These are phyloP conservation scores for Pollimyrus isidori DNA, from an alignment of 2,113 vertebrate species.

Conservation along the genomic window DNA sequence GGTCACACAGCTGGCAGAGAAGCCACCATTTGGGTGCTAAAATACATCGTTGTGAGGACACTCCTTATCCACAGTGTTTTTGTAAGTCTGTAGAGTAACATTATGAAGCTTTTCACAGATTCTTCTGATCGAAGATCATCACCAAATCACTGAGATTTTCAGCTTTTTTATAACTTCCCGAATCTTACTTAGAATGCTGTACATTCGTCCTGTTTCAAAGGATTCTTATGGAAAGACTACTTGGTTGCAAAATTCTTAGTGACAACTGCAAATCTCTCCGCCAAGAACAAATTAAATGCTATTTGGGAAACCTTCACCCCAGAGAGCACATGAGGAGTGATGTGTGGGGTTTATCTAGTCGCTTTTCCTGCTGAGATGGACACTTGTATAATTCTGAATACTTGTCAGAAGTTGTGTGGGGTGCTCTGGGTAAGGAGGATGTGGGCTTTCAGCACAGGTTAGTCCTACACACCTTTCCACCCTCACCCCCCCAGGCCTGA, in stretches of 20 bases:
- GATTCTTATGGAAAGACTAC: not conserved
- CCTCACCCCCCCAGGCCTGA: not conserved
- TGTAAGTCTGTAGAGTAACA: not conserved
- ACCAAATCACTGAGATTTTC: not conserved
- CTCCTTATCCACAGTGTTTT: not conserved
- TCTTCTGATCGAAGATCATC: not conserved
- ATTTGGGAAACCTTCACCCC: not conserved
- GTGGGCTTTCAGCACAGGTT: not conserved
- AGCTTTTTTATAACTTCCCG: not conserved
- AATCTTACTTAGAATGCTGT: not conserved
- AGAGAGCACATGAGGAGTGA: not conserved
- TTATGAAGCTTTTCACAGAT: not conserved
- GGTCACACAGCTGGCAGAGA: not conserved
- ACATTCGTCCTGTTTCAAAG: not conserved
- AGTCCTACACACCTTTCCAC: not conserved
- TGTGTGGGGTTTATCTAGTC: not conserved
- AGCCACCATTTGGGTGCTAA: not conserved
- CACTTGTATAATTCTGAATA: not conserved
- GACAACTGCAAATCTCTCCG: not conserved
- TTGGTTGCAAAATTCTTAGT: not conserved
- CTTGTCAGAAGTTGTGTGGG: not conserved
- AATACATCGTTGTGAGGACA: not conserved
- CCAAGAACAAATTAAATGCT: not conserved
- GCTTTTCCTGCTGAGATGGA: not conserved
- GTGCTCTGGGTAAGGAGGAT: not conserved